A percentile compares a stretch with the other conserved stretches of the same genome.
Conservation (phyloP, 2,797 vertebrate species). For the Adelosebastes latens region DNA sequence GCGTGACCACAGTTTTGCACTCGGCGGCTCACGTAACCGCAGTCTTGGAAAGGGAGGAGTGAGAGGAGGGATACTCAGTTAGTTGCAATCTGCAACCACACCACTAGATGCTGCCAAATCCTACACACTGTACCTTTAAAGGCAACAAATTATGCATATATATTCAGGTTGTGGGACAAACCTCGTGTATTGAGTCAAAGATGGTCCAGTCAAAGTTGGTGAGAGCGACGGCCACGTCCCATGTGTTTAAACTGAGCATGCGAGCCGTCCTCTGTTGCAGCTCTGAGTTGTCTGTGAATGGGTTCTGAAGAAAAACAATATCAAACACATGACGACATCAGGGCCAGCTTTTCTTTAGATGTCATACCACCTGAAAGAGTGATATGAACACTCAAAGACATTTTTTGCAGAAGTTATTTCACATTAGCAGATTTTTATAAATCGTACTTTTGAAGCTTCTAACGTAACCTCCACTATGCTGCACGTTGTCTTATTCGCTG, state of each 20-base stretch:
- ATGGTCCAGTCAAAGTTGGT: constrained; percentile 95
- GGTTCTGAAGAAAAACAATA: constrained; percentile 79
- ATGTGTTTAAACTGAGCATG: constrained; percentile 95
- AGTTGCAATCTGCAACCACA: too few relatives aligned
- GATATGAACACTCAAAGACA: neutral
- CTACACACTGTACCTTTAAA: neutral
- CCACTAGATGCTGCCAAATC: too few relatives aligned
- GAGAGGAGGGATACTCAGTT: rapidly evolving
- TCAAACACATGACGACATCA: neutral
- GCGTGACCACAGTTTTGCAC: too few relatives aligned
- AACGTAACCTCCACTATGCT: neutral
- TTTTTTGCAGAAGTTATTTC: neutral
- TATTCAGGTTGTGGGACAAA: constrained; percentile 44
- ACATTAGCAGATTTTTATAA: neutral
- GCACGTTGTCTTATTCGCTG: neutral
- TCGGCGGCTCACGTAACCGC: too few relatives aligned
- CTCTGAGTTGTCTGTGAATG: constrained; percentile 90
- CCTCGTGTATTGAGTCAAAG: constrained; percentile 94
- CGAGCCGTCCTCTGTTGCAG: constrained; percentile 88
- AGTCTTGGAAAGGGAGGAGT: too few relatives aligned
- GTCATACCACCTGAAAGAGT: neutral
- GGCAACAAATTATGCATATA: neutral
- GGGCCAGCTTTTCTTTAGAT: neutral
- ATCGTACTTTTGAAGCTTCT: neutral
- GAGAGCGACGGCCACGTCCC: constrained; percentile 94